phyloP scores from a whole-genome alignment of 2,113 vertebrate genomes.

The Anguilla rostrata region DNA sequence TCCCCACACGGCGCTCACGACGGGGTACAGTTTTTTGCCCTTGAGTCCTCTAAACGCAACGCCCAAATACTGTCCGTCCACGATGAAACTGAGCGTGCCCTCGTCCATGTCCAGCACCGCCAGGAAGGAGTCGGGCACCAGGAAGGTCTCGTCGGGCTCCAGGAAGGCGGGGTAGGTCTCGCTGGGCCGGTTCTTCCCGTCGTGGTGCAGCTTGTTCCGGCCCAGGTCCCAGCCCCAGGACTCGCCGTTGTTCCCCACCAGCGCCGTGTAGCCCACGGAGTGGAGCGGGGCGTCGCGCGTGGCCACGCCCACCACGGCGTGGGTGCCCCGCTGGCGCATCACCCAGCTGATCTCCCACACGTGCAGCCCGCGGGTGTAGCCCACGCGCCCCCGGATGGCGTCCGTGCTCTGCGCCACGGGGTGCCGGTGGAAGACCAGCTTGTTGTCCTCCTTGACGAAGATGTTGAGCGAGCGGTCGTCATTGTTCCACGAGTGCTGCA shows the following conservation, averaged over 20 bases:
- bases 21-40: constrained; percentile 92
- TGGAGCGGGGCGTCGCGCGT: constrained; percentile 87
- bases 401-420: constrained; percentile 98
- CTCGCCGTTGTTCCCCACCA: constrained; percentile 90
- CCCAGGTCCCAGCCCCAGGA: constrained; percentile 99
- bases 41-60: constrained; percentile 95
- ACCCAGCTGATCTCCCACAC: constrained; percentile 99
- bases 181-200: constrained; percentile 91
- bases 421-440: constrained; percentile 93
- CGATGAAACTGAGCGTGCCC: constrained; percentile 92
- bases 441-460: constrained; percentile 97
- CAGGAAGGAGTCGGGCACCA: constrained; percentile 94
- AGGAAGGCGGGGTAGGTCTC: constrained; percentile 91
- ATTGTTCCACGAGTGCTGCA: constrained; percentile 93
- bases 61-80: constrained; percentile 96
- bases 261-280: constrained; percentile 92
- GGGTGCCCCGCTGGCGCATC: constrained; percentile 92
- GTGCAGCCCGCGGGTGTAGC: constrained; percentile 91
- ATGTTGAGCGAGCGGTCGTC: constrained; percentile 94
- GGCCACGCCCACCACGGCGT: constrained; percentile 92
- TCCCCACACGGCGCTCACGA: constrained; percentile 98
- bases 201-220: constrained; percentile 93
- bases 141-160: constrained; percentile 91
- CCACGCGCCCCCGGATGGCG: constrained; percentile 89
- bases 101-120: constrained; percentile 99